A percentile compares a stretch with the other conserved stretches of the same genome.
Conservation (phyloP, 2,113 vertebrate species). For the Oryzias celebensis region DNA sequence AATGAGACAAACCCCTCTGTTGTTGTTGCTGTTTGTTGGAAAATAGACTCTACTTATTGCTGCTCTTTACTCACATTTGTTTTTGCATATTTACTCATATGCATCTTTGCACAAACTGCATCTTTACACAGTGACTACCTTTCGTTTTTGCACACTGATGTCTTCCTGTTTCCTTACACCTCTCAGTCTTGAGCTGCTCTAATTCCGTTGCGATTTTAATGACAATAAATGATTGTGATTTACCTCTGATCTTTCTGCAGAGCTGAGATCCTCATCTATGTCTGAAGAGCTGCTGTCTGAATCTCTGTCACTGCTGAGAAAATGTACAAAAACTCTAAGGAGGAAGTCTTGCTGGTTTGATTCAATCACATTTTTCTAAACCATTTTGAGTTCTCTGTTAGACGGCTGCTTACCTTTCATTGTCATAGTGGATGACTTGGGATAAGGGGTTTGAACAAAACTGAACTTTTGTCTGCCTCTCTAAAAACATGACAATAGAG, state of each 20-base stretch:
- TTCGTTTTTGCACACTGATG: no score
- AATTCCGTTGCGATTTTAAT: no score
- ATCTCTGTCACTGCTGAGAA: slow-evolving; percentile 50
- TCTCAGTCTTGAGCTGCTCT: no score
- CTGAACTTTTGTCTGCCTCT: slow-evolving; percentile 62
- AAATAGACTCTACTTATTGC: no score
- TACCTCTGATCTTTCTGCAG: slow-evolving; percentile 39
- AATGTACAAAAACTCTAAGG: neutral
- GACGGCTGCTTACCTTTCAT: slow-evolving; percentile 49
- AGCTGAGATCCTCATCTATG: slow-evolving; percentile 42
- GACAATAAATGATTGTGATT: neutral
- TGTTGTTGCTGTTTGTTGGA: no score
- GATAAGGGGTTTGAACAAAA: slow-evolving; percentile 57
- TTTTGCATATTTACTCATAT: no score
- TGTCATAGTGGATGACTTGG: slow-evolving; percentile 60
- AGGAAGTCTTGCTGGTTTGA: neutral
- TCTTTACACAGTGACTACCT: no score
- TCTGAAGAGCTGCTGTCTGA: slow-evolving; percentile 60
- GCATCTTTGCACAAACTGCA: no score
- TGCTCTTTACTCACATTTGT: no score
- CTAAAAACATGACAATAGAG: slow-evolving; percentile 32
- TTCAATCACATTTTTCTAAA: neutral
- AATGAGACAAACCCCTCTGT: no score
- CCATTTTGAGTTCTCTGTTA: rapidly evolving
- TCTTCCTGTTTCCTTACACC: no score